A percentile compares a stretch with the other conserved stretches of the same genome.
phyloP scores from a whole-genome alignment of 2,113 vertebrate species.

The Heterotilapia buettikoferi region DNA sequence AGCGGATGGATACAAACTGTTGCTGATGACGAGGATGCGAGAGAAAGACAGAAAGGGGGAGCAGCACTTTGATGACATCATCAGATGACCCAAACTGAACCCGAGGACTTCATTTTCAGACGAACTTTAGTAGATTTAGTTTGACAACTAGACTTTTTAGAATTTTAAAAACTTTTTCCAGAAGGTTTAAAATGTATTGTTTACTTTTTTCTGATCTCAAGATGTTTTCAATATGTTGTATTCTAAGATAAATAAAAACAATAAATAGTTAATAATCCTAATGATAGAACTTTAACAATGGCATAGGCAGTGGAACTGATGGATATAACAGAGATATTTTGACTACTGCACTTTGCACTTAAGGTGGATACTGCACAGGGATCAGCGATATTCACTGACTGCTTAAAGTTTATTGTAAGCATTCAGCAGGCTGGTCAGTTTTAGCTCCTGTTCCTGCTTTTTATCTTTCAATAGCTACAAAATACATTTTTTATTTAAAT shows the following conservation, averaged over 20 bases:
- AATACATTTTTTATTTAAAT: accelerated
- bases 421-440: neutral
- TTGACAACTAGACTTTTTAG: neutral
- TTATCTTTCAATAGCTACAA: neutral
- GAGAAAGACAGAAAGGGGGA: slow-evolving; percentile 36
- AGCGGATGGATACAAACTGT: slow-evolving; percentile 51
- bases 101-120: slow-evolving; percentile 1
- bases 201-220: neutral
- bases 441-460: accelerated
- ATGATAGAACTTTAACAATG: neutral
- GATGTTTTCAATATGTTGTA: neutral
- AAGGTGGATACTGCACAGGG: neutral
- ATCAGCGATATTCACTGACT: accelerated
- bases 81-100: slow-evolving; percentile 27
- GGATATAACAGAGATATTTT: neutral
- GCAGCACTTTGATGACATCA: slow-evolving; percentile 63
- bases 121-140: accelerated
- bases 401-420: neutral
- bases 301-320: neutral
- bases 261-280: neutral
- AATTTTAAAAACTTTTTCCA: accelerated
- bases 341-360: neutral
- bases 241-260: neutral
- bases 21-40: slow-evolving; percentile 22
- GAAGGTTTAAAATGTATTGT: neutral